Base-by-base conservation (phyloP, 2,113 vertebrate species). In the Quiscalus mexicanus region DNA sequence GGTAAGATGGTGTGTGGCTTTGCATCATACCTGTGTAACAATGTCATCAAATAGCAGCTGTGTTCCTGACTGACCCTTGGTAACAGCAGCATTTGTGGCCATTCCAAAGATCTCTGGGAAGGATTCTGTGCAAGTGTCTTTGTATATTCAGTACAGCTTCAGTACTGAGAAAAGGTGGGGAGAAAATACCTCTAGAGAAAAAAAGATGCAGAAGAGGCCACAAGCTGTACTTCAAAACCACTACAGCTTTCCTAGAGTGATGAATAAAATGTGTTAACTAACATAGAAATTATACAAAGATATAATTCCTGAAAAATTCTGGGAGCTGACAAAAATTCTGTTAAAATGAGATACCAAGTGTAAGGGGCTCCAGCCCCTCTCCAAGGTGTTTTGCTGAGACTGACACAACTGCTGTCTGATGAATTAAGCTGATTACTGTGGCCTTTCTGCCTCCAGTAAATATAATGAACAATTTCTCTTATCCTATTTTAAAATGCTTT, bases 61-160 rank as follows among this genome's bases (percentile, higher is more conserved):
- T 0, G 98, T 99, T 97, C 99, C 99, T 21, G 98, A 95, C 94
- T 99, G 99, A 96, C 98, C 99, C 85, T 99, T 99, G 45, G 98
- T 98, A 97, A 99, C 98, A 86, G 98, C 98, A 12, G 99, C 98
- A 30, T 99, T 99, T 95, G 98, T 90, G 1, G 99, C 98, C 99
- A 99, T 99, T 64, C 98, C 98, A 85, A 98, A 99, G 76, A 99
- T 97, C 90, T 99, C 98, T 1, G 98, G 98, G 2, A 98, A 4
- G 98, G 98, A 90, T 98, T 99, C 95, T 99, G 96, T 8, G 99
- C 98, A 91, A 99, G 97, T 6, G 95, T 96, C 97, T 99, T 99
- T 44, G 98, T 98, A 76, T 98, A 99, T 20, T 99, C 98, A 6
- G 98, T 98, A 95, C 98, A 99, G 94, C 98, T 98, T 88, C 97